phyloP scores from a whole-genome alignment of 2,888 invertebrate genomes.

The Aphodius sticticus region DNA sequence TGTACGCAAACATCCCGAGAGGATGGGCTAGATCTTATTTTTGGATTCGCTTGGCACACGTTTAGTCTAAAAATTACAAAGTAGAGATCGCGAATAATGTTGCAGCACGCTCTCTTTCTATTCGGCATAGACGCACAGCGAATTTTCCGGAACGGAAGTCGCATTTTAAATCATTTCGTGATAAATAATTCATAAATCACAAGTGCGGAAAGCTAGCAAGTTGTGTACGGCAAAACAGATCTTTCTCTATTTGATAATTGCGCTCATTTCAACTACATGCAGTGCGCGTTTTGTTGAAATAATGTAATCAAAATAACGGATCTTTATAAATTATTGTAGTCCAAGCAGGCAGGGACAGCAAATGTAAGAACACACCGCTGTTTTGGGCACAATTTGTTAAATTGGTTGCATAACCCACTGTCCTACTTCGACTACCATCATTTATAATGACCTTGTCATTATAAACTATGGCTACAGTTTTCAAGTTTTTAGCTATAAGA shows the following conservation, averaged over 20 bases:
- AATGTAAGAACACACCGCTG: too few relatives aligned
- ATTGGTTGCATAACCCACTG: too few relatives aligned
- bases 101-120: background rate
- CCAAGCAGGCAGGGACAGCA: too few relatives aligned
- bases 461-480: too few relatives aligned
- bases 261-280: background rate
- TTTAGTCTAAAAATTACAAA: conserved; percentile 20
- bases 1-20: conserved; percentile 15
- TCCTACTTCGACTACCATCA: too few relatives aligned
- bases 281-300: background rate
- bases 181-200: background rate
- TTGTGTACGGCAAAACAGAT: background rate
- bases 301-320: too few relatives aligned
- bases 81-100: background rate
- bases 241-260: background rate
- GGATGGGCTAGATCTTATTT: conserved; percentile 44
- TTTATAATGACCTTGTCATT: too few relatives aligned
- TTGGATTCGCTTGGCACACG: conserved; percentile 46
- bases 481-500: too few relatives aligned
- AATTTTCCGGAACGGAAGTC: too few relatives aligned
- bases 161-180: background rate
- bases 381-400: too few relatives aligned
- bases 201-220: background rate
- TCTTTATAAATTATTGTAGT: too few relatives aligned
- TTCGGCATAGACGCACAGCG: too few relatives aligned